Base-by-base conservation (phyloP, 2,888 invertebrate genomes). In the Rhopalosiphum nymphaeae region DNA sequence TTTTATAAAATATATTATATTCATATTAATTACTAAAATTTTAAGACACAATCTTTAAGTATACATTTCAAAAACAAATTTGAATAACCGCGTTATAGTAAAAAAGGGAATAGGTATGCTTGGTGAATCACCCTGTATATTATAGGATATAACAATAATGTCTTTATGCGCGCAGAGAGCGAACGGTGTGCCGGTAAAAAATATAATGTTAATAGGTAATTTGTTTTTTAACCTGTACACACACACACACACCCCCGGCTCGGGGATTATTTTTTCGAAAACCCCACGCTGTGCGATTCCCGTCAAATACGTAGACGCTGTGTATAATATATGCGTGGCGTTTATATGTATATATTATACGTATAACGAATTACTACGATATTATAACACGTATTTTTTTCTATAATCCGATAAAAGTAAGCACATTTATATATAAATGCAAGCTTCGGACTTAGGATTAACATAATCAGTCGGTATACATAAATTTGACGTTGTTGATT, bases 351-450 rank as follows among this genome's bases (percentile, higher is more conserved):
- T n/a, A 67, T 16, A 67, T 36, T 29, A 16, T 29, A 86, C 46
- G 29, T 2, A 46, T 86, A 46, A 86, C 44, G 44, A 86, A 86
- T 46, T 86, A 86, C 44, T 78, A 86, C 5, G 11, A 29, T 46
- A 46, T 86, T 4, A 29, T 86, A 86, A 44, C 46, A 90, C 89
- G 61, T 10, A n/a, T 85, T 42, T 42, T 44, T 67, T 85, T 49
- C 86, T 49, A 49, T 94, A 94, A 94, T 94, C 93, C 85, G 86
- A 94, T 90, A 90, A 90, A 93, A 89, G 61, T 57, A 78, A 78
- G 26, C 88, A 36, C 36, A 10, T 25, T n/a, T n/a, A 78, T 13
- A 56, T n/a, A n/a, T 49, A 29, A 36, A 21, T 53, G 25, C 61
- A 42, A 49, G 57, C 57, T 89, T 44, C 85, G 44, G 84, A 42